Evolutionary conservation across 2,888 invertebrate species (phyloP).

Genomic region (Eledona agricola): DNA sequence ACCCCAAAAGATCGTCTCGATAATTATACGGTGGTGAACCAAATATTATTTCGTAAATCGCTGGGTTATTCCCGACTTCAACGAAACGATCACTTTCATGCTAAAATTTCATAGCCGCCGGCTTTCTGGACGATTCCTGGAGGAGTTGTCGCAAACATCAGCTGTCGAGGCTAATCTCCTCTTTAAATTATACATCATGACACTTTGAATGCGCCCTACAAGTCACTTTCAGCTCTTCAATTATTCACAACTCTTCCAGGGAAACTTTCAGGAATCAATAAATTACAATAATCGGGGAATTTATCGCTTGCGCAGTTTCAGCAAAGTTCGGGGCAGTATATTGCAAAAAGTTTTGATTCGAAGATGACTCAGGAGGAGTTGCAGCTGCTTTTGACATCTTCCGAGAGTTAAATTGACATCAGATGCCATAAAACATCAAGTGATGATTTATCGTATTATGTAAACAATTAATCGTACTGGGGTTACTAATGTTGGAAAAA

Average conservation of each 20-base stretch:
- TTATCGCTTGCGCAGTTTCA: conserved; percentile 5
- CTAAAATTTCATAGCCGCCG: too few species aligned
- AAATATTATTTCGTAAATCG: too few species aligned
- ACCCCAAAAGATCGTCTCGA: conserved; percentile 5
- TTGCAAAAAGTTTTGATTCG: conserved; percentile 1
- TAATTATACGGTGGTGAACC: conserved; percentile 19
- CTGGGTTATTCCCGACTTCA: too few species aligned
- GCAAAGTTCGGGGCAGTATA: background rate
- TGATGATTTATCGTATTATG: too few species aligned
- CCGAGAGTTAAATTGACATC: too few species aligned
- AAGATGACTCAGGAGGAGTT: background rate
- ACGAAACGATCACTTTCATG: too few species aligned
- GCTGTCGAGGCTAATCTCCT: conserved; percentile 6
- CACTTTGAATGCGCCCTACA: conserved; percentile 15
- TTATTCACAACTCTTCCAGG: conserved; percentile 20
- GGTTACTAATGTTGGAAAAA: too few species aligned
- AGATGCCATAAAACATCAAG: too few species aligned
- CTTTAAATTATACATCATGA: conserved; percentile 14
- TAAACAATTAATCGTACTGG: too few species aligned
- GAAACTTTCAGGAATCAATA: conserved; percentile 15
- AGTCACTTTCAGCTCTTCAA: conserved; percentile 14
- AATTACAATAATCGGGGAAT: conserved; percentile 7
- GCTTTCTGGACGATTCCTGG: conserved; percentile 10
- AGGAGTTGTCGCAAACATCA: conserved; percentile 16
- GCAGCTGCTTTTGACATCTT: too few species aligned